phyloP scores from a whole-genome alignment of 2,888 invertebrate species.

The Lagria hirta region DNA sequence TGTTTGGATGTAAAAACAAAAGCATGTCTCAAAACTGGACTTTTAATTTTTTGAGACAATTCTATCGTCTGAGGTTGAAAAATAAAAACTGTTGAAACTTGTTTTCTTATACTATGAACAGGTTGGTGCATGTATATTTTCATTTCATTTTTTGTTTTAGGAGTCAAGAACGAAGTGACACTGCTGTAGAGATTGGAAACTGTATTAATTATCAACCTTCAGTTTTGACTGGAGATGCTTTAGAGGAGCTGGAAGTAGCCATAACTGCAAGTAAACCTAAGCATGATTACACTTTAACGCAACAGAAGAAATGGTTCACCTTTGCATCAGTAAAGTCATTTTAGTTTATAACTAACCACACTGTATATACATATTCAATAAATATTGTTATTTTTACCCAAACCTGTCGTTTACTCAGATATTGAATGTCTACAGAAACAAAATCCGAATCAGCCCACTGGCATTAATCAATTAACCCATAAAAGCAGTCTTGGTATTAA shows the following conservation, averaged over 20 bases:
- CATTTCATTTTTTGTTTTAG: conserved; percentile 34
- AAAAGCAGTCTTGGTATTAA: no score
- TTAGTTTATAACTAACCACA: conserved; percentile 10
- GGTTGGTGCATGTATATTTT: no score
- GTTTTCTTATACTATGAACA: conserved; percentile 1
- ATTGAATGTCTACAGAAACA: no score
- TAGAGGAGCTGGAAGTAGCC: conserved; percentile 48
- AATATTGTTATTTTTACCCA: no score
- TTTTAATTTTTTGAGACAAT: neutral
- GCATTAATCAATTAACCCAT: no score
- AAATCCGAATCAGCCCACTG: no score
- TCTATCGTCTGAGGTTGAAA: no score
- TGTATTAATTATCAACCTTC: conserved; percentile 48
- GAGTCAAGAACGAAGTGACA: conserved; percentile 41
- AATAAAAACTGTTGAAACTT: no score
- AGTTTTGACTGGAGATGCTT: conserved; percentile 42
- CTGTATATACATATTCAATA: no score
- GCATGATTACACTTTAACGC: conserved; percentile 43
- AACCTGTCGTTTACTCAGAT: no score
- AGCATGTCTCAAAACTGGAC: neutral
- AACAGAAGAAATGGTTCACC: conserved; percentile 43
- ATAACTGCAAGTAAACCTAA: conserved; percentile 47
- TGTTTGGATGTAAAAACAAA: no score
- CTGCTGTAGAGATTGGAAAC: conserved; percentile 46
- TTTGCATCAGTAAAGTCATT: conserved; percentile 16